phyloP scores from a whole-genome alignment of 2,888 invertebrate genomes.

The Acronicta aceris region DNA sequence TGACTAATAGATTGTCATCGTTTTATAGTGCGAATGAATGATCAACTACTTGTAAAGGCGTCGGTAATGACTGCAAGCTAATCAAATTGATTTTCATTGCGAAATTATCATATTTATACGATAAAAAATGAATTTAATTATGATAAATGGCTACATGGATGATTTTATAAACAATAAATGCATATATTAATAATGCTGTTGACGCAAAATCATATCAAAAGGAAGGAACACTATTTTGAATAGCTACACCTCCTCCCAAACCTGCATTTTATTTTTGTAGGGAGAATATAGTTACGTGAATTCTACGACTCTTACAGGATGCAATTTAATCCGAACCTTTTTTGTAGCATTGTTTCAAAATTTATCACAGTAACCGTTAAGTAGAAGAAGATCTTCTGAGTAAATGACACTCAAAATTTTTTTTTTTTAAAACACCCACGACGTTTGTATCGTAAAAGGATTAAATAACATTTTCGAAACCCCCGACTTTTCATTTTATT shows the following conservation, averaged over 20 bases:
- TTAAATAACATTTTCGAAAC: too few relatives aligned
- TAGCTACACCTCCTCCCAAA: neutral
- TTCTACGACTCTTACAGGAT: too few relatives aligned
- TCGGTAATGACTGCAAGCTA: constrained; percentile 14
- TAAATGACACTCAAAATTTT: too few relatives aligned
- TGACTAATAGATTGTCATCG: constrained; percentile 15
- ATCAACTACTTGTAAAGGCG: constrained; percentile 8
- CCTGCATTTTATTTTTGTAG: too few relatives aligned
- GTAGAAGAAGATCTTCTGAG: too few relatives aligned
- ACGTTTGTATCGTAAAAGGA: too few relatives aligned
- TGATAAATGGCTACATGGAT: constrained; percentile 34
- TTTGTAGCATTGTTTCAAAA: too few relatives aligned
- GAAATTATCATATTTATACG: constrained; percentile 42
- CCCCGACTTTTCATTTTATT: too few relatives aligned
- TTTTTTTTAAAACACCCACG: too few relatives aligned
- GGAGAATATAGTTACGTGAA: too few relatives aligned
- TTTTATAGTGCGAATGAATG: constrained; percentile 13
- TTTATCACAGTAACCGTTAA: too few relatives aligned
- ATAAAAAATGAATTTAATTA: constrained; percentile 39
- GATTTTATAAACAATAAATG: constrained; percentile 30
- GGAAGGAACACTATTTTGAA: constrained; percentile 8
- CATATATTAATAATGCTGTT: constrained; percentile 28
- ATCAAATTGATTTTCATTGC: constrained; percentile 37
- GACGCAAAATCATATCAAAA: constrained; percentile 26
- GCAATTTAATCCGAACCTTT: too few relatives aligned